These are phyloP conservation scores for Phalangium opilio DNA, from an alignment of 2,888 invertebrate species.

Conservation along the genomic window DNA sequence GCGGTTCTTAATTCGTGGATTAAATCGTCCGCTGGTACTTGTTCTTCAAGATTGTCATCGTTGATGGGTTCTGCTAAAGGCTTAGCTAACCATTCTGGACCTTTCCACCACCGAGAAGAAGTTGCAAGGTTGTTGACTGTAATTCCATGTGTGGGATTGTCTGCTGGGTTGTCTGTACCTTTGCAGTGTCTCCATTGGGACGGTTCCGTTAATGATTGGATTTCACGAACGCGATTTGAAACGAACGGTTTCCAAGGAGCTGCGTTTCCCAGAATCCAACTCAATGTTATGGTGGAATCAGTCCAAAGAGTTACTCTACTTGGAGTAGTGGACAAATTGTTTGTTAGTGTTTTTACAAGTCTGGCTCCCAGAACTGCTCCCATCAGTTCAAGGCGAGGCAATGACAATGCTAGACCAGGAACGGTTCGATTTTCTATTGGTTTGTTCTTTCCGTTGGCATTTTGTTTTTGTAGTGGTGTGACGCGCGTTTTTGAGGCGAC, in stretches of 20 bases:
- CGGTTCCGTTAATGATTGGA: background rate
- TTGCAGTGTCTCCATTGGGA: background rate
- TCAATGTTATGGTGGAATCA: background rate
- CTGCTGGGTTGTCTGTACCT: background rate
- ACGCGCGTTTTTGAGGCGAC: conserved; percentile 3
- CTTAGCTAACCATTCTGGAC: too few relatives aligned
- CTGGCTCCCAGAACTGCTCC: background rate
- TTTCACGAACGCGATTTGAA: background rate
- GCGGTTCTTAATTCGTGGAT: too few relatives aligned
- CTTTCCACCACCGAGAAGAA: too few relatives aligned
- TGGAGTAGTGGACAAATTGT: background rate
- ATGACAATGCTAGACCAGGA: too few relatives aligned
- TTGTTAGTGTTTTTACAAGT: background rate
- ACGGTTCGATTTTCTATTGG: too few relatives aligned
- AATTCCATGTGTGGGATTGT: background rate
- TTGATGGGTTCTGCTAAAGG: too few relatives aligned
- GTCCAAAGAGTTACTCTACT: background rate
- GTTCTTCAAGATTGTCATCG: too few relatives aligned
- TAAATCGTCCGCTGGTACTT: too few relatives aligned
- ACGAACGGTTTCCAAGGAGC: conserved; percentile 2
- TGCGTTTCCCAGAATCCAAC: too few relatives aligned
- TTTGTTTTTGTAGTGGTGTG: background rate
- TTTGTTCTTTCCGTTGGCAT: background rate
- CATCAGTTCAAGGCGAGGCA: conserved; percentile 1
- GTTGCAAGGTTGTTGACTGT: too few relatives aligned